Base-by-base conservation (phyloP, 2,797 vertebrate genomes). In the Onychomys torridus region DNA sequence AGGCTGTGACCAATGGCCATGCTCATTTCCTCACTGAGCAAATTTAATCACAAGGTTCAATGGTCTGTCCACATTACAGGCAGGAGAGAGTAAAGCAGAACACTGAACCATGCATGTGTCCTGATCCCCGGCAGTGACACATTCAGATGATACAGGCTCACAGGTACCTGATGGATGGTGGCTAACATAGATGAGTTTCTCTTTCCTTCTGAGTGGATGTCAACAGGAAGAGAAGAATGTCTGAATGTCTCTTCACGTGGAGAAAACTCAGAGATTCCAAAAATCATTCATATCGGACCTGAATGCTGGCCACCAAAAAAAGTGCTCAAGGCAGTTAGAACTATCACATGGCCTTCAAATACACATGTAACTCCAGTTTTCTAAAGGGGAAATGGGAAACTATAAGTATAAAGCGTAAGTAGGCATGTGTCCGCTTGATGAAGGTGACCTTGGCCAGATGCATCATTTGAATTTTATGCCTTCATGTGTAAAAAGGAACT, bases 241-340 rank as follows among this genome's bases (percentile, higher is more conserved):
- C 77, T 82, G 32, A 52, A 49, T 73, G 37, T 43, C 32, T 59
- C 67, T 69, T 10, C 32, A 14, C 9, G 8, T 14, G 34, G 52
- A 86, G 89, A 91, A 94, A 86, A 71, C 57, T 65, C 32, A 79
- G 67, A 77, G 73, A 89, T 86, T 85, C 46, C 23, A 46, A 65
- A 49, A 78, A 89, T 43, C 17, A 34, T 34, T 17, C 27, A 40
- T 12, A 61, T 43, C 37, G 82, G 6, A 76, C 59, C 71, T 25
- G 0, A 27, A 69, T 0, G 1, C 5, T 81, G 57, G 63, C 7
- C 78, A 93, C 49, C 73, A 46, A 46, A 52, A 59, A 46, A 37
- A 76, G 34, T 12, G 25, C 6, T 69, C 75, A 61, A 23, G 17
- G 59, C 63, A 79, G 11, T 76, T 69, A 89, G 61, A 86, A 69